Conservation (phyloP, 2,888 invertebrate species). For the Plutella xylostella region DNA sequence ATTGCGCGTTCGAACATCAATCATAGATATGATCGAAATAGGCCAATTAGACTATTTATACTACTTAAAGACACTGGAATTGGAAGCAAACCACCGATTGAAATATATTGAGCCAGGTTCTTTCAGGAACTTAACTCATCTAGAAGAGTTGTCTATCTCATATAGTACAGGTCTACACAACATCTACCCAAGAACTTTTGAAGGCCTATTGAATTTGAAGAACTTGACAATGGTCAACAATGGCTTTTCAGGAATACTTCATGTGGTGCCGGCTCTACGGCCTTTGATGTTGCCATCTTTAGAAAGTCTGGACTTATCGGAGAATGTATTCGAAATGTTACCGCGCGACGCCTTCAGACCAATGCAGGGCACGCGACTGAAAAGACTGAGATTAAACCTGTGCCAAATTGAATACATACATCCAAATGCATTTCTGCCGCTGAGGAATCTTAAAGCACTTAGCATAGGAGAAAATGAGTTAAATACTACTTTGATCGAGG, state of each 20-base stretch:
- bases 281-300: slow-evolving; percentile 53
- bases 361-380: slow-evolving; percentile 51
- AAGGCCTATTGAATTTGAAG: slow-evolving; percentile 57
- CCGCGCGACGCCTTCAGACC: slow-evolving; percentile 46
- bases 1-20: slow-evolving; percentile 60
- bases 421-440: slow-evolving; percentile 53
- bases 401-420: slow-evolving; percentile 67
- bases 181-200: slow-evolving; percentile 55
- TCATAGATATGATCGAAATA: slow-evolving; percentile 44
- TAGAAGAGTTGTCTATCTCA: slow-evolving; percentile 66
- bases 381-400: slow-evolving; percentile 56
- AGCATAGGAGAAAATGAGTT: slow-evolving; percentile 67
- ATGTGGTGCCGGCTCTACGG: slow-evolving; percentile 50
- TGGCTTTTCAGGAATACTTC: slow-evolving; percentile 53
- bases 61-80: slow-evolving; percentile 50
- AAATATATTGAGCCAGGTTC: slow-evolving; percentile 52
- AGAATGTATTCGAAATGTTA: slow-evolving; percentile 61
- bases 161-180: slow-evolving; percentile 57
- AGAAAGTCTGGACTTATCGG: slow-evolving; percentile 56
- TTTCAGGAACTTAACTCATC: slow-evolving; percentile 54
- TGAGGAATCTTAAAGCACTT: slow-evolving; percentile 52
- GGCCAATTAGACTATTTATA: slow-evolving; percentile 48
- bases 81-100: slow-evolving; percentile 69
- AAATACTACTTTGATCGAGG: slow-evolving; percentile 44
- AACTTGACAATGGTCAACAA: slow-evolving; percentile 67